Conservation (phyloP, 2,113 vertebrate genomes). For the Eira barbara region DNA sequence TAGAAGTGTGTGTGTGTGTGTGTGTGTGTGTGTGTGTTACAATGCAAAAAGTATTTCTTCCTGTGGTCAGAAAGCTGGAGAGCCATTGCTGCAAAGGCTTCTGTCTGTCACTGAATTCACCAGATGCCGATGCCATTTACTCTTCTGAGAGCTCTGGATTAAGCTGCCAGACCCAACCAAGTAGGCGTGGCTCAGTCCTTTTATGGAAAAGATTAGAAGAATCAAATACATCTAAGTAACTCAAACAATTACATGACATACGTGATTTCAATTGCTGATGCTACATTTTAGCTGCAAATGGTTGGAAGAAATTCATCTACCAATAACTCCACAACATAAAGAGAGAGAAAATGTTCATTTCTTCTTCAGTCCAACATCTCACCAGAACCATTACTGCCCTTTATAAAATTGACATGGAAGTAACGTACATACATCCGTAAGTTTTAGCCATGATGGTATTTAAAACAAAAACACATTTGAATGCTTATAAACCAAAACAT, state of each 20-base stretch:
- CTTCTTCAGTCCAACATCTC: background rate
- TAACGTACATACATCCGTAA: background rate
- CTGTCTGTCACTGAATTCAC: background rate
- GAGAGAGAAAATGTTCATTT: background rate
- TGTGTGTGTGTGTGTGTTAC: background rate
- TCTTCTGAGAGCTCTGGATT: background rate
- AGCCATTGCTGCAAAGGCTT: background rate
- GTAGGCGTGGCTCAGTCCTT: background rate
- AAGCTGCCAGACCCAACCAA: background rate
- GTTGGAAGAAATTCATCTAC: background rate
- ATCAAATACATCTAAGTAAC: background rate
- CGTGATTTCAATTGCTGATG: background rate
- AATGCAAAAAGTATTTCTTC: background rate
- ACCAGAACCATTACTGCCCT: background rate
- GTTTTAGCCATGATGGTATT: background rate
- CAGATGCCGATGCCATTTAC: background rate
- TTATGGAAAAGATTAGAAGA: background rate
- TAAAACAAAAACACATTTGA: background rate
- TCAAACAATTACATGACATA: background rate
- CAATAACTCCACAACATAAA: background rate
- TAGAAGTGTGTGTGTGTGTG: background rate
- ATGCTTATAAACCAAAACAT: conserved; percentile 37
- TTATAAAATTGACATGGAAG: background rate
- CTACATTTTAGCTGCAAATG: background rate
- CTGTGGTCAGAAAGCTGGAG: background rate